phyloP scores from a whole-genome alignment of 2,797 vertebrate species.

The Allobates femoralis region DNA sequence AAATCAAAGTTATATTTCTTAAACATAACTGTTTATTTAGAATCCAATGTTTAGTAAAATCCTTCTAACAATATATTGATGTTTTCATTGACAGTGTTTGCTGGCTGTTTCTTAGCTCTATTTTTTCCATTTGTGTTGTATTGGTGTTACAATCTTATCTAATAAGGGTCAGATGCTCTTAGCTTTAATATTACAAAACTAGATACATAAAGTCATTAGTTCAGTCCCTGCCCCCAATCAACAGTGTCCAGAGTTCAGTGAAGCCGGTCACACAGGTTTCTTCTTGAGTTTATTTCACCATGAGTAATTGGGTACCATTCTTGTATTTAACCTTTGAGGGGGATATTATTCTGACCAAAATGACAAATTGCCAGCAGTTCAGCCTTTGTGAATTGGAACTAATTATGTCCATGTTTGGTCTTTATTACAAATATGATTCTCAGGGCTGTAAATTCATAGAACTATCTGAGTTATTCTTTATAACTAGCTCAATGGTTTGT shows the following conservation, averaged over 20 bases:
- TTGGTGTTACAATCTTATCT: slow-evolving; percentile 24
- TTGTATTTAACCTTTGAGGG: slow-evolving; percentile 42
- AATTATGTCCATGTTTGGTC: not conserved
- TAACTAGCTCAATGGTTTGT: not conserved
- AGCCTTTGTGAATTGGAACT: not conserved
- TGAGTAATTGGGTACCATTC: slow-evolving; percentile 45
- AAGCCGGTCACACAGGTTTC: slow-evolving; percentile 46
- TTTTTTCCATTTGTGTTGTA: slow-evolving; percentile 29
- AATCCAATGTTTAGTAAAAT: not conserved
- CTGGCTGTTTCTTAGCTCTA: not conserved
- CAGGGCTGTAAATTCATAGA: not conserved
- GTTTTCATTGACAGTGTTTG: not conserved
- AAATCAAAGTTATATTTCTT: not conserved
- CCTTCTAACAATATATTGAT: not conserved
- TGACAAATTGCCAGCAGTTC: slow-evolving; percentile 25
- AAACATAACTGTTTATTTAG: not conserved
- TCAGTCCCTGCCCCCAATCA: slow-evolving; percentile 36
- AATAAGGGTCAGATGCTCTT: slow-evolving; percentile 35
- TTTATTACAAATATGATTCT: not conserved
- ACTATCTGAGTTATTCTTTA: not conserved
- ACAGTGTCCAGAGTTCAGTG: slow-evolving; percentile 20
- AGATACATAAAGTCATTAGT: slow-evolving; percentile 44
- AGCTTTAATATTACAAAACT: slow-evolving; percentile 43
- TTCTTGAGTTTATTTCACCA: slow-evolving; percentile 45
- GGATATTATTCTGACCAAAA: slow-evolving; percentile 51